Percentiles rank a stretch among this genome's conserved stretches.
Conservation (phyloP, 2,797 vertebrate species). For the Distichodus sexfasciatus region DNA sequence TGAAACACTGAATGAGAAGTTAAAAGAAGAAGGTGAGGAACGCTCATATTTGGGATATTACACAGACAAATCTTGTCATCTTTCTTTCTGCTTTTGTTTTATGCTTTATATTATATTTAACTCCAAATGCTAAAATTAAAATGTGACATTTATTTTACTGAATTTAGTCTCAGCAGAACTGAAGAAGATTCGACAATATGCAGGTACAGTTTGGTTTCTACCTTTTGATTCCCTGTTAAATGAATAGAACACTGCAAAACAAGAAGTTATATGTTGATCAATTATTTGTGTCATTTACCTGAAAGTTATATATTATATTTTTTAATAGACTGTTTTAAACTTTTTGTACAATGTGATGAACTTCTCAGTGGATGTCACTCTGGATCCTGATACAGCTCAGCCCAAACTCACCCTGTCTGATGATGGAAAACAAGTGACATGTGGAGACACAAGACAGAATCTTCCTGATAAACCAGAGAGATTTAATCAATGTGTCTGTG, state of each 20-base stretch:
- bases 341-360: neutral
- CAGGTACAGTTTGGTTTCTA: neutral
- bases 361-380: slow-evolving; percentile 5
- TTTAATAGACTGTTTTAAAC: too few relatives aligned
- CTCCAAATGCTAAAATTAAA: too few relatives aligned
- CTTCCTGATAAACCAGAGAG: neutral
- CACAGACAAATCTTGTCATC: too few relatives aligned
- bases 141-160: neutral
- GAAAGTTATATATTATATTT: too few relatives aligned
- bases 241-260: too few relatives aligned
- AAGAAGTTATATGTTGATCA: too few relatives aligned
- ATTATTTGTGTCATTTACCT: too few relatives aligned
- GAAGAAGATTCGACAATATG: neutral
- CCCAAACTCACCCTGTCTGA: neutral
- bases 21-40: slow-evolving; percentile 10
- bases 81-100: too few relatives aligned
- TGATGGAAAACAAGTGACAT: slow-evolving; percentile 1
- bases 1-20: neutral
- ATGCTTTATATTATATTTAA: too few relatives aligned
- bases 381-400: slow-evolving; percentile 1
- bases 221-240: neutral
- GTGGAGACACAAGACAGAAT: neutral
- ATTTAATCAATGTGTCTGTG: neutral
- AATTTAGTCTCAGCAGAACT: neutral
- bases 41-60: neutral